Conservation (phyloP, 2,113 vertebrate genomes). For the Trogon melanurus region DNA sequence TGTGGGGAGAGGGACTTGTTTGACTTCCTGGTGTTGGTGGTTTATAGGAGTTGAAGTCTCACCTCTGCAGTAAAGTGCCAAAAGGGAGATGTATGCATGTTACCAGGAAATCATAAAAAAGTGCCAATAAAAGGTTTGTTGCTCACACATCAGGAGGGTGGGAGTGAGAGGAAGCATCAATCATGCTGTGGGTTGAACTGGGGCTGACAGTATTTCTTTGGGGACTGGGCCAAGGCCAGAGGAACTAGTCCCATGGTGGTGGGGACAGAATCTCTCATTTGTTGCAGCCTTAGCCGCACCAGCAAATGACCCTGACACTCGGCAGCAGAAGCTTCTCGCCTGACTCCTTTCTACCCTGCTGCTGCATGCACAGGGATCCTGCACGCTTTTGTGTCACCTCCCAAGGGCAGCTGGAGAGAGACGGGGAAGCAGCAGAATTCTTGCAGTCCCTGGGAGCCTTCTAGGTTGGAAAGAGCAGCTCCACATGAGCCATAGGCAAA, state of each 20-base stretch:
- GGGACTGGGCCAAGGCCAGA: accelerated
- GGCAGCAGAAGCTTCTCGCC: neutral
- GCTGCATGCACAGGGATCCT: accelerated
- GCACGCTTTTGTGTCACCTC: accelerated
- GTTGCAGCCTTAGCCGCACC: neutral
- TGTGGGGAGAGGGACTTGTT: constrained; percentile 15
- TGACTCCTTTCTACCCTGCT: neutral
- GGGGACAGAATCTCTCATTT: neutral
- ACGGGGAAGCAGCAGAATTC: neutral
- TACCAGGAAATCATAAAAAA: constrained; percentile 24
- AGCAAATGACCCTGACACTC: neutral
- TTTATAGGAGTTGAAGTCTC: constrained; percentile 37
- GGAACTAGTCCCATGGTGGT: accelerated
- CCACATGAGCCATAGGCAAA: neutral
- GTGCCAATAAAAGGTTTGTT: neutral
- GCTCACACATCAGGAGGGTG: neutral
- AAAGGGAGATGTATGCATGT: neutral
- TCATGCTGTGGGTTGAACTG: accelerated
- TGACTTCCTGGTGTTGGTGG: neutral
- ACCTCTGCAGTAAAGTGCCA: constrained; percentile 20
- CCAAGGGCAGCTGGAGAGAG: neutral
- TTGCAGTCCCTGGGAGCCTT: neutral
- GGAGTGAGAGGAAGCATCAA: neutral
- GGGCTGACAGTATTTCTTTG: neutral
- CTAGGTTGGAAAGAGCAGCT: neutral